A percentile compares a stretch with the other conserved stretches of the same genome.
These are phyloP conservation scores for Ips typographus DNA, from an alignment of 1,140 invertebrate species.

Conservation along the genomic window DNA sequence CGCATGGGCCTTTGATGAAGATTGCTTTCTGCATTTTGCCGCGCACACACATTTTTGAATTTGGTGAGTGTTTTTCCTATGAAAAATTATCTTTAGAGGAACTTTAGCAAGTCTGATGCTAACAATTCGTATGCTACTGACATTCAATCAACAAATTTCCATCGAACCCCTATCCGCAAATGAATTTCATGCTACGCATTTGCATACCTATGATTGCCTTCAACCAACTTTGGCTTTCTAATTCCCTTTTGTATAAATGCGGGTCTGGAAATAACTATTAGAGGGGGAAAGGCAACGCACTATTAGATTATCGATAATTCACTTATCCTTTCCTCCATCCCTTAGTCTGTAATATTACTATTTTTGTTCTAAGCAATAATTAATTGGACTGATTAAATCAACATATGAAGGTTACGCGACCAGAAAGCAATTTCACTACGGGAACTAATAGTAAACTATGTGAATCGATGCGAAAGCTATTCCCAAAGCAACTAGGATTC, in stretches of 20 bases:
- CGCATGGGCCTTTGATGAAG: not conserved
- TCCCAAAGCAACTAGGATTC: slow-evolving; percentile 5
- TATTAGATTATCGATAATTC: slow-evolving; percentile 2
- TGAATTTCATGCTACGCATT: slow-evolving; percentile 8
- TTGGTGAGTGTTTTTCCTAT: too few species aligned
- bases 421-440: too few species aligned
- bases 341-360: too few species aligned
- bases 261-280: slow-evolving; percentile 6
- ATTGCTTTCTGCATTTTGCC: not conserved
- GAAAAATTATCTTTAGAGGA: too few species aligned
- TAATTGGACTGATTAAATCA: too few species aligned
- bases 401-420: too few species aligned
- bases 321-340: not conserved
- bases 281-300: not conserved
- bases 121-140: too few species aligned
- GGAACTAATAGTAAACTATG: not conserved
- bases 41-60: too few species aligned
- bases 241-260: slow-evolving; percentile 10
- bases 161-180: not conserved
- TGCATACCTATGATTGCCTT: slow-evolving; percentile 15
- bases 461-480: slow-evolving; percentile 6
- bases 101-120: too few species aligned
- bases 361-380: too few species aligned
- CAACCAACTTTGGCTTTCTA: slow-evolving; percentile 10
- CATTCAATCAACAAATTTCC: slow-evolving; percentile 9